Conservation (phyloP, 2,113 vertebrate genomes). For the Cinclus mexicanus region DNA sequence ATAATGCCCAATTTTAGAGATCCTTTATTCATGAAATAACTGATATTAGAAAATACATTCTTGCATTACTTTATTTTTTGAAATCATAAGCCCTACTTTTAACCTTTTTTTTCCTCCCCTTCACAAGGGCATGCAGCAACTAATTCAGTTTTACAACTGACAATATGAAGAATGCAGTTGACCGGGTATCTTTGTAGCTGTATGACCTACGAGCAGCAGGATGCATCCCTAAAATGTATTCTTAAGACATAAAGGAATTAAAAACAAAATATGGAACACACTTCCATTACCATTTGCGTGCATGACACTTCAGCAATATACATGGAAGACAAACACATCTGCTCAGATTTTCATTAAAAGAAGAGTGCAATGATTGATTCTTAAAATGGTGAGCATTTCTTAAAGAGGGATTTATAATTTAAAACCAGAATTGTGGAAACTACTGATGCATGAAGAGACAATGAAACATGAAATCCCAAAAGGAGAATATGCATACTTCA, state of each 20-base stretch:
- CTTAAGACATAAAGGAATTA: conserved; percentile 74
- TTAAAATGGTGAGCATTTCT: conserved; percentile 75
- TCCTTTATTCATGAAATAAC: neutral
- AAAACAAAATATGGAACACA: conserved; percentile 60
- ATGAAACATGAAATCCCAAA: conserved; percentile 67
- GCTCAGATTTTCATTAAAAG: conserved; percentile 62
- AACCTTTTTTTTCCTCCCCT: conserved; percentile 63
- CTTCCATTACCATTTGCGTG: conserved; percentile 46
- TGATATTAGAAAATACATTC: conserved; percentile 8
- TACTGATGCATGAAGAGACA: conserved; percentile 70
- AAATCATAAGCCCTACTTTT: conserved; percentile 58
- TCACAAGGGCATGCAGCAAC: conserved; percentile 68
- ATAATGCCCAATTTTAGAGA: neutral
- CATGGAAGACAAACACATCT: conserved; percentile 63
- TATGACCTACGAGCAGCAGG: conserved; percentile 67
- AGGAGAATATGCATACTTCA: conserved; percentile 64
- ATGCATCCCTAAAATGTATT: conserved; percentile 63
- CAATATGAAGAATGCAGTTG: conserved; percentile 71
- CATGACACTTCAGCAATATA: conserved; percentile 52
- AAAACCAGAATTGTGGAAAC: conserved; percentile 70
- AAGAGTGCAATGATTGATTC: conserved; percentile 62
- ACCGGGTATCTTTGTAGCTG: conserved; percentile 60
- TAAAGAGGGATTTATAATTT: conserved; percentile 69
- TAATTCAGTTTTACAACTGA: conserved; percentile 70
- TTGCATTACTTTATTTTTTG: conserved; percentile 30